Evolutionary conservation across 30 jellyfish, hydroid and myxozoan species (phyloP).

Genomic region (Turritopsis rubra): DNA sequence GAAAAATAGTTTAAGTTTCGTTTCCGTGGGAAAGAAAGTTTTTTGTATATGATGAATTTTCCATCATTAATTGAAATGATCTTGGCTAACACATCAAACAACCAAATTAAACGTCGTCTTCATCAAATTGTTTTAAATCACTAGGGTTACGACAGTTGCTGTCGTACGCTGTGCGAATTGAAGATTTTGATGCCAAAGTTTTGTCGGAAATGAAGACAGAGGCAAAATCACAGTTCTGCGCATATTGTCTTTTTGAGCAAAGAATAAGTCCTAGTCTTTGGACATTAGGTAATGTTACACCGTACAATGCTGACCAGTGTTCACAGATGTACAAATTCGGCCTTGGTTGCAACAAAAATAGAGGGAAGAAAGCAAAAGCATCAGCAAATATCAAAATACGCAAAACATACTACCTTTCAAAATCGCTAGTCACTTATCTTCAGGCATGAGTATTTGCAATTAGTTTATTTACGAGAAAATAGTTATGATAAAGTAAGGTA

Average conservation of each 20-base stretch:
- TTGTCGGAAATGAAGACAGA: neutral
- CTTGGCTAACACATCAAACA: neutral
- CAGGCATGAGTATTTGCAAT: neutral
- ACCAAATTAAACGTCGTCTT: neutral
- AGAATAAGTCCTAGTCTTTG: neutral
- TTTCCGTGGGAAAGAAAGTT: neutral
- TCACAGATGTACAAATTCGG: neutral
- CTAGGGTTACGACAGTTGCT: neutral
- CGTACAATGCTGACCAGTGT: neutral
- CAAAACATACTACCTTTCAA: neutral
- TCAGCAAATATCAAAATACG: neutral
- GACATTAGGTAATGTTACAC: neutral
- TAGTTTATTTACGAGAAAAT: neutral
- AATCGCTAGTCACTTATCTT: neutral
- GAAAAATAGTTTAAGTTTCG: neutral
- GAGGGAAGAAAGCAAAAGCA: constrained; percentile 8
- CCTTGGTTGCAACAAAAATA: neutral
- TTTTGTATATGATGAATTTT: neutral
- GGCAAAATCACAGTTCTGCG: neutral
- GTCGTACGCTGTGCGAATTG: neutral
- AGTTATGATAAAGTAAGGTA: neutral
- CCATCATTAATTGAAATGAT: neutral
- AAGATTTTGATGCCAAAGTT: neutral
- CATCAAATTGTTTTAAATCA: neutral
- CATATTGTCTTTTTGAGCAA: neutral